phyloP scores from a whole-genome alignment of 2,797 vertebrate species.

The Miichthys miiuy region DNA sequence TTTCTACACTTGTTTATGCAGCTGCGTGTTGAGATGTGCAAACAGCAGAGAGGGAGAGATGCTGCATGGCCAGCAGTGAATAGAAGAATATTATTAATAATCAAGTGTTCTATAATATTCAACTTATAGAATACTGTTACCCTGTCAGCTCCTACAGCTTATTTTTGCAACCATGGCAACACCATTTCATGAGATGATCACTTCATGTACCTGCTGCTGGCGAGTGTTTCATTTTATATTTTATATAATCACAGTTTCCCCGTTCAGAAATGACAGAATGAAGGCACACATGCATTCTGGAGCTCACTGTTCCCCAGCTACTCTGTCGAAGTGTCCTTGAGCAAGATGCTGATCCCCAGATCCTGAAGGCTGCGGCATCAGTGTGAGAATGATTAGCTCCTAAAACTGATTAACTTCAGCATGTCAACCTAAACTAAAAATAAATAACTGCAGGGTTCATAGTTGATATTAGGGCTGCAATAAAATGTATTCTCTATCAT shows the following conservation, averaged over 20 bases:
- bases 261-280: too few relatives aligned
- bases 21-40: conserved; percentile 4
- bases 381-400: too few relatives aligned
- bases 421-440: too few relatives aligned
- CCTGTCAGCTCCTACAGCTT: not conserved
- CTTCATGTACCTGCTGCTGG: not conserved
- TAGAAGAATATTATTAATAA: not conserved
- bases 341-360: too few relatives aligned
- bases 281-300: too few relatives aligned
- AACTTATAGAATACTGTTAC: not conserved
- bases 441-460: not conserved
- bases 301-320: not conserved
- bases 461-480: not conserved
- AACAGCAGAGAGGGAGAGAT: not conserved
- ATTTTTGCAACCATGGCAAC: not conserved
- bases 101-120: not conserved
- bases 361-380: too few relatives aligned
- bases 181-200: not conserved
- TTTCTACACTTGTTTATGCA: conserved; percentile 1
- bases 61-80: not conserved
- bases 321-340: too few relatives aligned
- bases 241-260: not conserved
- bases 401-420: too few relatives aligned
- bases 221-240: not conserved
- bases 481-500: too few relatives aligned